Conservation (phyloP, 2,888 invertebrate species). For the Andrena chrysosceles region DNA sequence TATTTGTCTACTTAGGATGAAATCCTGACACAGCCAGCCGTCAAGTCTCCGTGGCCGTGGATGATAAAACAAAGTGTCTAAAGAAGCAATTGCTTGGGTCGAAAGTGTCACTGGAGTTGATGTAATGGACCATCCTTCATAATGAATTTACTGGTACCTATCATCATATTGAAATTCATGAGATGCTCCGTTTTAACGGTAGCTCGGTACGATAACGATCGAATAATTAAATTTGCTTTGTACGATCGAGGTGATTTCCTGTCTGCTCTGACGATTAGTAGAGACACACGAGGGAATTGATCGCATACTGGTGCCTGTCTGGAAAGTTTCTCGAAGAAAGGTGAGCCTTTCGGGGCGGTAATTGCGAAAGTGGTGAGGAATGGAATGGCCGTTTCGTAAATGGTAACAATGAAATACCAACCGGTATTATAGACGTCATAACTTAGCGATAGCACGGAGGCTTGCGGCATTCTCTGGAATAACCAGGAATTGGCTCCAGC, state of each 20-base stretch:
- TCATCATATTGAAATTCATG: not conserved
- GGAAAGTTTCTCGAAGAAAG: not conserved
- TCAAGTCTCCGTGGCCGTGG: no score
- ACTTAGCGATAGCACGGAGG: conserved; percentile 62
- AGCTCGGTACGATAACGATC: not conserved
- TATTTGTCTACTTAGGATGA: not conserved
- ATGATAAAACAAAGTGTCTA: not conserved
- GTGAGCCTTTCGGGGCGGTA: conserved; percentile 19
- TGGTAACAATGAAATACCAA: conserved; percentile 70
- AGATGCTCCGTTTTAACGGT: conserved; percentile 5
- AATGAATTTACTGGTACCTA: not conserved
- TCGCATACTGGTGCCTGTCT: not conserved
- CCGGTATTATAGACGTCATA: conserved; percentile 70
- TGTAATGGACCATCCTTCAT: not conserved
- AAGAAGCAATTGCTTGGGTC: not conserved
- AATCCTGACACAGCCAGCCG: no score
- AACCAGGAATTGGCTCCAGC: conserved; percentile 65
- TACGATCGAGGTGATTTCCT: not conserved
- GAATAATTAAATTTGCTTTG: not conserved
- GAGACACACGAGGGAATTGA: not conserved
- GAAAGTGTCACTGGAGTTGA: not conserved
- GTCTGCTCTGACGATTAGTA: not conserved
- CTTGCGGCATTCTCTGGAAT: conserved; percentile 65
- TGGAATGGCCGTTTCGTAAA: conserved; percentile 55
- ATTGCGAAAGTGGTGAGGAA: conserved; percentile 45